Base-by-base conservation (phyloP, 37 sponge, comb jelly and placozoan species). In the Hormiphora californensis region DNA sequence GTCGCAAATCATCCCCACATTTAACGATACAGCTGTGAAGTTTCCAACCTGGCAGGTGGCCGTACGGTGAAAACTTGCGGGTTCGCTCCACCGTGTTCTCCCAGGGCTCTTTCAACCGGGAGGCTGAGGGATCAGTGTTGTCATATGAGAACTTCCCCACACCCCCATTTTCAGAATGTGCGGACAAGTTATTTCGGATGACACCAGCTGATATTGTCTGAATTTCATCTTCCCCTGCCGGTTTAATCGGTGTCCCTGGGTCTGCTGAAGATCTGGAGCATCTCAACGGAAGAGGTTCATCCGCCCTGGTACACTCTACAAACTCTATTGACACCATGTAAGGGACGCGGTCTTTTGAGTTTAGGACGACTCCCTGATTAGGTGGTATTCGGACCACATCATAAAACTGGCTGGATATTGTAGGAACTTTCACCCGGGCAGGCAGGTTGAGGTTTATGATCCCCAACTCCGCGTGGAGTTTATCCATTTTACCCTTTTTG, bases 361-460 rank as follows among this genome's bases (percentile, higher is more conserved):
- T 97, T 49, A 97, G 92, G 0, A 94, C 92, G 31, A 93, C 92
- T 30, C 93, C 91, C 63, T 97, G 93, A 21, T 91, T 86, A 36
- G 85, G 90, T 17, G 98, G 98, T 39, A 97, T 87, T 12, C 98
- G 36, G 27, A 93, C 87, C 23, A 97, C 89, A 61, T 97, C 92
- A 59, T 94, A 95, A 21, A 43, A 28, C 28, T 32, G 54, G 57
- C 85, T 25, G 27, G 43, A 63, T 28, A 68, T 85, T 7, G 90
- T 89, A 54, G 97, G 94, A 38, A 97, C 51, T 32, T 89, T 91
- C 38, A 97, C 90, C 7, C 94, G 89, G 19, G 98, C 94, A 22
- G 98, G 98, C 22, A 97, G 91, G 89, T 94, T 94, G 15, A 97
- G 89, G 67, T 94, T 97, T 23, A 97, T 67, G 59, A 92, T 94